A percentile compares a stretch with the other conserved stretches of the same genome.
Evolutionary conservation across 2,888 invertebrate genomes (phyloP).

Genomic region (Coelogynopora nodosa): DNA sequence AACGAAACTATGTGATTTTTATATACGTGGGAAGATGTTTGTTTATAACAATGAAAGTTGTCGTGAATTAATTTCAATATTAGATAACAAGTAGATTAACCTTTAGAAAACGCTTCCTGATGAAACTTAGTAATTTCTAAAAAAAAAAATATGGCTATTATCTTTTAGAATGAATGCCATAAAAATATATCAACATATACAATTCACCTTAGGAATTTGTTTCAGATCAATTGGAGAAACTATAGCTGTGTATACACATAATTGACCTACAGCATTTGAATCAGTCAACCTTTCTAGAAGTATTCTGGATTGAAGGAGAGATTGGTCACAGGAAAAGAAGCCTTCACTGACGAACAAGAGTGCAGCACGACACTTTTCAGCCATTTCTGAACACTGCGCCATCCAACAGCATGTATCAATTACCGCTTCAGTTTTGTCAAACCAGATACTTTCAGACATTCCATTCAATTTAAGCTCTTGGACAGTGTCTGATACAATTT

Average conservation of each 20-base stretch:
- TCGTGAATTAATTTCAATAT: no score
- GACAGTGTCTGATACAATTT: slow-evolving; percentile 57
- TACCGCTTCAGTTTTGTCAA: slow-evolving; percentile 59
- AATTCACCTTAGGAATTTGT: not conserved
- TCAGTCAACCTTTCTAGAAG: slow-evolving; percentile 54
- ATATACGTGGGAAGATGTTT: no score
- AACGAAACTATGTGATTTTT: no score
- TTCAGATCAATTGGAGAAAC: not conserved
- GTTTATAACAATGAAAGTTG: no score
- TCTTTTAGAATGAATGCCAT: no score
- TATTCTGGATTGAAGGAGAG: slow-evolving; percentile 57
- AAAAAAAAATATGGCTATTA: no score
- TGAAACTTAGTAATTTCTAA: no score
- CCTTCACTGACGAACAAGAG: slow-evolving; percentile 56
- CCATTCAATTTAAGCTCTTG: slow-evolving; percentile 59
- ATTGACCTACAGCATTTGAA: slow-evolving; percentile 45
- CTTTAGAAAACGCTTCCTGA: no score
- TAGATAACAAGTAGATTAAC: no score
- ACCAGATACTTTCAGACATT: slow-evolving; percentile 59
- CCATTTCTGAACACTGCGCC: slow-evolving; percentile 58
- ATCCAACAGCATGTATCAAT: slow-evolving; percentile 60
- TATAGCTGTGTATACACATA: not conserved
- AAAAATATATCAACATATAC: no score
- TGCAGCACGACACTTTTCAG: slow-evolving; percentile 57
- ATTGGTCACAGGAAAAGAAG: slow-evolving; percentile 57